These are phyloP conservation scores for Chelonia mydas DNA, from an alignment of 2,797 vertebrate genomes.

Conservation along the genomic window DNA sequence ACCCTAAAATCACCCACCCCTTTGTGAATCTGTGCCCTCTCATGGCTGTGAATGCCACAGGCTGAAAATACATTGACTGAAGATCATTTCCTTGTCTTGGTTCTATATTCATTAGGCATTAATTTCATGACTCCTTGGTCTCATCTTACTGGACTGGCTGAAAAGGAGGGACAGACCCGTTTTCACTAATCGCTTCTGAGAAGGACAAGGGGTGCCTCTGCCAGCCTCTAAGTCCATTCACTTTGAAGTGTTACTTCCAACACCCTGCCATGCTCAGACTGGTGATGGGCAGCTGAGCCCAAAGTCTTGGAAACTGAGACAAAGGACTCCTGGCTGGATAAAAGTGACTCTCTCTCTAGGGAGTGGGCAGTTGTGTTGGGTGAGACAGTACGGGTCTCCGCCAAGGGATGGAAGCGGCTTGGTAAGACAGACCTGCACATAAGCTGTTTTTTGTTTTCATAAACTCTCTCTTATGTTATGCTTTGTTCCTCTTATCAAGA, in stretches of 20 bases:
- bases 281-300: no score
- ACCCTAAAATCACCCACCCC: neutral
- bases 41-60: neutral
- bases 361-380: neutral
- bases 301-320: neutral
- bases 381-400: no score
- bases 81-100: fast-evolving
- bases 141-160: neutral
- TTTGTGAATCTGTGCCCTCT: neutral
- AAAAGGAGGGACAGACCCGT: neutral
- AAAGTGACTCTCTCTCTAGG: neutral
- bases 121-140: neutral
- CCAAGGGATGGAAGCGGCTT: neutral
- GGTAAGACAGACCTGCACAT: no score
- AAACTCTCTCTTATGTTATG: neutral
- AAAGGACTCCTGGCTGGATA: neutral
- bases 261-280: neutral
- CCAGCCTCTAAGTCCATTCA: neutral
- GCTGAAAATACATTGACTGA: neutral
- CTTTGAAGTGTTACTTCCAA: neutral
- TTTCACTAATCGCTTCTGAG: neutral
- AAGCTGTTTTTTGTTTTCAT: neutral
- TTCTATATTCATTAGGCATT: neutral
- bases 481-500: neutral
- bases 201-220: neutral